A percentile compares a stretch with the other conserved stretches of the same genome.
These are phyloP conservation scores for Idaea dimidiata DNA, from an alignment of 2,888 invertebrate genomes.

Conservation along the genomic window DNA sequence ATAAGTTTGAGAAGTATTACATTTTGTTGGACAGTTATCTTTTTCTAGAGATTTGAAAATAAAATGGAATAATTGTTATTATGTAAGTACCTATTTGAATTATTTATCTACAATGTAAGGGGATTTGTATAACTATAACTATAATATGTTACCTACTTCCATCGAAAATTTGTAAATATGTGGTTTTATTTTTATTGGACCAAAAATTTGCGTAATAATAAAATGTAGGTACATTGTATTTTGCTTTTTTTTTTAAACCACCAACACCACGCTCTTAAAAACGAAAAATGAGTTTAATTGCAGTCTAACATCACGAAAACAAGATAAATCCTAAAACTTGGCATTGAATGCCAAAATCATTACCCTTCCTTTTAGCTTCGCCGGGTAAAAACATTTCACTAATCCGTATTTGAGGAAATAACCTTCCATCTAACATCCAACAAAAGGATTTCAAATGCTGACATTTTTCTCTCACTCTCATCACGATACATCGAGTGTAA, in stretches of 20 bases:
- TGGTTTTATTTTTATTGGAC: constrained; percentile 26
- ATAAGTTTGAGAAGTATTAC: too few relatives aligned
- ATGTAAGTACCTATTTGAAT: too few relatives aligned
- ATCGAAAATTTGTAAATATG: constrained; percentile 20
- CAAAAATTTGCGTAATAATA: constrained; percentile 14
- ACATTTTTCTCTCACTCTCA: constrained; percentile 5
- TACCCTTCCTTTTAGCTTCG: neutral
- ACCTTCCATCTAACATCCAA: neutral
- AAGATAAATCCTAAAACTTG: too few relatives aligned
- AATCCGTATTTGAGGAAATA: too few relatives aligned
- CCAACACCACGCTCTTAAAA: too few relatives aligned
- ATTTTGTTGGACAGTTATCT: too few relatives aligned
- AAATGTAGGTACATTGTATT: constrained; percentile 1
- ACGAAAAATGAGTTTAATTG: too few relatives aligned
- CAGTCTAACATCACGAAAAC: too few relatives aligned
- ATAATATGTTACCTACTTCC: neutral
- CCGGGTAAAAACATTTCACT: neutral
- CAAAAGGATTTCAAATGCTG: constrained; percentile 4
- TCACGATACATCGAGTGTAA: neutral
- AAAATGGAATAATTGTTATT: too few relatives aligned
- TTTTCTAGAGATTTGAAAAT: too few relatives aligned
- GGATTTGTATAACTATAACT: constrained; percentile 1
- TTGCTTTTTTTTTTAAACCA: constrained; percentile 4
- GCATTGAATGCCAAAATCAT: neutral
- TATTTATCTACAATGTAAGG: neutral